These are phyloP conservation scores for Amyelois transitella DNA, from an alignment of 1,140 invertebrate species.

Conservation along the genomic window DNA sequence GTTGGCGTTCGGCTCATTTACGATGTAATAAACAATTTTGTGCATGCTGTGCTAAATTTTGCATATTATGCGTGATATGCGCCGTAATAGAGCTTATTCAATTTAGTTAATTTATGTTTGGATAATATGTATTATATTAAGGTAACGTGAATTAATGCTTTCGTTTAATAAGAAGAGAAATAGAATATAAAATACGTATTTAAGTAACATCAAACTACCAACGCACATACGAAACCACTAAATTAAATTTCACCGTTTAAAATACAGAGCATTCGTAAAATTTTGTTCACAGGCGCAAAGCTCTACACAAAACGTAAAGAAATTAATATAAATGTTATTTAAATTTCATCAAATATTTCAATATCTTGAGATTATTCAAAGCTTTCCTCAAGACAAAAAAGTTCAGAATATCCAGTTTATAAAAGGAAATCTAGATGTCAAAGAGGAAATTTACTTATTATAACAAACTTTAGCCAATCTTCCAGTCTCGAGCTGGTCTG, in stretches of 20 bases:
- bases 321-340: no score
- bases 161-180: no score
- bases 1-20: constrained; percentile 39
- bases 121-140: neutral
- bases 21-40: constrained; percentile 2
- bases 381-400: no score
- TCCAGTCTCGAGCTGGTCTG: constrained; percentile 15
- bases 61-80: neutral
- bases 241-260: no score
- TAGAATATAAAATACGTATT: no score
- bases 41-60: neutral
- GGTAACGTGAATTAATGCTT: neutral
- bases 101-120: neutral
- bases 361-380: no score
- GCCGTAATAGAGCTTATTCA: neutral
- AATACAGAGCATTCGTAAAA: no score
- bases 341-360: no score
- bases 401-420: neutral
- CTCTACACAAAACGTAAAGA: no score
- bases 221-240: no score
- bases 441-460: neutral
- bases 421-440: neutral
- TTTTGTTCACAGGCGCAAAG: no score
- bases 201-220: no score
- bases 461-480: neutral